These are phyloP conservation scores for Capreolus pygargus DNA, from an alignment of 2,113 vertebrate species.

Conservation along the genomic window DNA sequence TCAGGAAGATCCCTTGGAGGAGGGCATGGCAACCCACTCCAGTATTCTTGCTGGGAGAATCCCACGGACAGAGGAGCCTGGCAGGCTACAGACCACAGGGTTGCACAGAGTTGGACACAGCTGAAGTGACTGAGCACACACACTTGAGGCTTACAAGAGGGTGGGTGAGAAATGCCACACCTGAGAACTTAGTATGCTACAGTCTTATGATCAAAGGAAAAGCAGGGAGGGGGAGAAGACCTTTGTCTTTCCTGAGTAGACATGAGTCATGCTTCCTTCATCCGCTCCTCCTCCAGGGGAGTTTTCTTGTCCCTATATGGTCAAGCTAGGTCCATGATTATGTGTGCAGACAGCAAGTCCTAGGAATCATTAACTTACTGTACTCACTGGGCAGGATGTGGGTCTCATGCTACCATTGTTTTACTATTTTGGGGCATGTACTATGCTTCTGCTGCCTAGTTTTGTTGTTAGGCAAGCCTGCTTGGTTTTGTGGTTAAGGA, in stretches of 20 bases:
- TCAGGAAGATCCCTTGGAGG: not conserved
- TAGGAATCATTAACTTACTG: not conserved
- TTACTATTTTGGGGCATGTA: not conserved
- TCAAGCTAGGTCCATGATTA: not conserved
- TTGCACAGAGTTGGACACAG: not conserved
- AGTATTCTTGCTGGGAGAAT: not conserved
- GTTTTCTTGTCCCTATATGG: not conserved
- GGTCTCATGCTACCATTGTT: not conserved
- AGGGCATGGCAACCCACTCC: not conserved
- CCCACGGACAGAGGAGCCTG: not conserved
- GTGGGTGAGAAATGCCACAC: not conserved
- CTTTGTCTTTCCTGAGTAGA: not conserved
- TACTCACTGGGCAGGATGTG: not conserved
- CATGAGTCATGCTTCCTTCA: not conserved
- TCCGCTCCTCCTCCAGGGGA: not conserved
- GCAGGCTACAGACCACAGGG: fast-evolving
- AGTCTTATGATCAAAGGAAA: not conserved
- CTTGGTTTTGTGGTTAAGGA: not conserved
- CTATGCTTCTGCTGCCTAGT: not conserved
- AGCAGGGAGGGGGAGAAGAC: not conserved
- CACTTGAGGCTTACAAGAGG: not conserved
- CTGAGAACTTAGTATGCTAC: not conserved
- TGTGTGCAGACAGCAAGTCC: not conserved
- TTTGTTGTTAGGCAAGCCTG: not conserved
- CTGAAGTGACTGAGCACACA: not conserved